Percentiles rank a stretch among this genome's conserved stretches.
Conservation (phyloP, 1,140 invertebrate genomes). For the Venustaconcha ellipsiformis region DNA sequence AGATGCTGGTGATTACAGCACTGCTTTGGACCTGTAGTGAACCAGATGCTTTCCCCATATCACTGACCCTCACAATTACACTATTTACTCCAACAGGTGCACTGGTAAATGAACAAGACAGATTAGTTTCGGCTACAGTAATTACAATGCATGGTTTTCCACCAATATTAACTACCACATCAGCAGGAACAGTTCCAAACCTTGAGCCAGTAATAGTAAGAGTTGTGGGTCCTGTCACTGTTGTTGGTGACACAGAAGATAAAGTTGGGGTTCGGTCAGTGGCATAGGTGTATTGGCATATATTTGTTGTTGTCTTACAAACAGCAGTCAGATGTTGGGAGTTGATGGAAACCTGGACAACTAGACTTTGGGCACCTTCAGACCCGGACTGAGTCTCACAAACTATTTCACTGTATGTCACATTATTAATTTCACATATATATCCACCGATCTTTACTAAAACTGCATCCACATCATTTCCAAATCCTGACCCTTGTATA, state of each 20-base stretch:
- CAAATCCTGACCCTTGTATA: slow-evolving; percentile 40
- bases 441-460: slow-evolving; percentile 21
- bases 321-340: slow-evolving; percentile 4
- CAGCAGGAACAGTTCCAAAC: slow-evolving; percentile 11
- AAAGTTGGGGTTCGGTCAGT: slow-evolving; percentile 13
- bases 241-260: slow-evolving; percentile 8
- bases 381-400: slow-evolving; percentile 25
- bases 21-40: slow-evolving; percentile 7
- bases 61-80: slow-evolving; percentile 29
- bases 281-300: slow-evolving; percentile 18
- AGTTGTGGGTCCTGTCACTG: background rate
- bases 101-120: slow-evolving; percentile 27
- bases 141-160: slow-evolving; percentile 21
- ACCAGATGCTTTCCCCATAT: slow-evolving; percentile 27
- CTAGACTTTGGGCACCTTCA: background rate
- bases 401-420: slow-evolving; percentile 33
- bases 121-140: slow-evolving; percentile 14
- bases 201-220: slow-evolving; percentile 18
- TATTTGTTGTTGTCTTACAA: slow-evolving; percentile 10
- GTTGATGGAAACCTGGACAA: background rate
- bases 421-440: slow-evolving; percentile 25
- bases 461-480: background rate
- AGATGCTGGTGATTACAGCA: slow-evolving; percentile 22
- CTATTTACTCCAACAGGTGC: slow-evolving; percentile 29
- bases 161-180: slow-evolving; percentile 32